Percentiles rank a stretch among this genome's conserved stretches.
Evolutionary conservation across 2,888 invertebrate species (phyloP).

Genomic region (Baronia brevicornis): DNA sequence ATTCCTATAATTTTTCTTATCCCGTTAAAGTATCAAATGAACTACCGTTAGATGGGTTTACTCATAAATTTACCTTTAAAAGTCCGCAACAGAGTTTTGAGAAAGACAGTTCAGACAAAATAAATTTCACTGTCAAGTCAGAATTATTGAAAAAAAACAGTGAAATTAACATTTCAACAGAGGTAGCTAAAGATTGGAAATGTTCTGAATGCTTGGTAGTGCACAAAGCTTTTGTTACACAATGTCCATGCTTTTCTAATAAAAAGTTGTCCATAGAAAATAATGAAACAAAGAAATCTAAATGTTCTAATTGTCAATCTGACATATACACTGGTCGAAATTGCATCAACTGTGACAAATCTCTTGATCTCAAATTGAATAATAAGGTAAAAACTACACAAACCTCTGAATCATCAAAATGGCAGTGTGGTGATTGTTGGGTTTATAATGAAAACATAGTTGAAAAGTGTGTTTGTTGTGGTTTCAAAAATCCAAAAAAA

Average conservation of each 20-base stretch:
- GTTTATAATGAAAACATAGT: slow-evolving; percentile 32
- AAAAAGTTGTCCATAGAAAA: slow-evolving; percentile 22
- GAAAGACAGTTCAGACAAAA: slow-evolving; percentile 23
- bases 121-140: slow-evolving; percentile 7
- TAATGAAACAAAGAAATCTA: slow-evolving; percentile 16
- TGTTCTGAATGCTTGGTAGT: slow-evolving; percentile 40
- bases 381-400: slow-evolving; percentile 20
- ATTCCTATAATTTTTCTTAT: slow-evolving; percentile 39
- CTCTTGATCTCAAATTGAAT: slow-evolving; percentile 30
- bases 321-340: slow-evolving; percentile 24
- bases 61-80: slow-evolving; percentile 38
- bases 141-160: background rate
- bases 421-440: slow-evolving; percentile 46
- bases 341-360: slow-evolving; percentile 35
- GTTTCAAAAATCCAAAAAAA: slow-evolving; percentile 26
- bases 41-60: slow-evolving; percentile 15
- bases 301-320: slow-evolving; percentile 35
- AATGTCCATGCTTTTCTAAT: slow-evolving; percentile 42
- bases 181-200: slow-evolving; percentile 31
- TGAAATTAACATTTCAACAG: slow-evolving; percentile 5
- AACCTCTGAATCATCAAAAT: slow-evolving; percentile 25
- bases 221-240: slow-evolving; percentile 36
- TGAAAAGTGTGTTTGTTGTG: slow-evolving; percentile 40
- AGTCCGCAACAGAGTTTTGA: slow-evolving; percentile 29
- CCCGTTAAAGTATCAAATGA: slow-evolving; percentile 38